phyloP scores from a whole-genome alignment of 2,113 vertebrate genomes.

The Scartelaos histophorus region DNA sequence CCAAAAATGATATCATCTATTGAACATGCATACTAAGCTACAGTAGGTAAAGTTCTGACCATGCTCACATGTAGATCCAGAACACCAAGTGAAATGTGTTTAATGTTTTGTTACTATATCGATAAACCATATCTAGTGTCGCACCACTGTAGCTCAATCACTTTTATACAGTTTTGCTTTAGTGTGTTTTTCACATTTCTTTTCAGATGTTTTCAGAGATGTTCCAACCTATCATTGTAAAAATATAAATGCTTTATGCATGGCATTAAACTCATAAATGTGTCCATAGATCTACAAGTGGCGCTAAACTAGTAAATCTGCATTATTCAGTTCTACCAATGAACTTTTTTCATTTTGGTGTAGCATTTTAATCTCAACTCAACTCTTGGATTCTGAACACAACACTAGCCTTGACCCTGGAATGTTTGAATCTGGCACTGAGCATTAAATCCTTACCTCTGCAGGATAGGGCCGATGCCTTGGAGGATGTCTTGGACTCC shows the following conservation, averaged over 20 bases:
- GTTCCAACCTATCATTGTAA: background rate
- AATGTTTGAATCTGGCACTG: background rate
- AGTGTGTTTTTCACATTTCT: background rate
- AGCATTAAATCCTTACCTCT: background rate
- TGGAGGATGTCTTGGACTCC: background rate
- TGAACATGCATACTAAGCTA: background rate
- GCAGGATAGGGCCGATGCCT: background rate
- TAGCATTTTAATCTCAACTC: too few species aligned
- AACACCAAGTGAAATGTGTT: background rate
- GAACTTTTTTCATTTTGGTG: too few species aligned
- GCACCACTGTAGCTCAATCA: background rate
- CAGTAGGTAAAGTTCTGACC: background rate
- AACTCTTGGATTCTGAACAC: background rate
- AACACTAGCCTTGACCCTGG: background rate
- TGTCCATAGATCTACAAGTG: too few species aligned
- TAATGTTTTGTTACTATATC: background rate
- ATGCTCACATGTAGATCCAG: background rate
- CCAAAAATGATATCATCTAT: slow-evolving; percentile 13
- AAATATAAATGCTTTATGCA: background rate
- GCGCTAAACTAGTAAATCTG: too few species aligned
- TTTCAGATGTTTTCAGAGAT: background rate
- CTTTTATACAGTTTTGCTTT: background rate
- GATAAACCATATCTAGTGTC: background rate
- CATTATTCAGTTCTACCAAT: too few species aligned
- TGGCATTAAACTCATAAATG: background rate